Base-by-base conservation (phyloP, 2,888 invertebrate genomes). In the Heteromurus nitidus region DNA sequence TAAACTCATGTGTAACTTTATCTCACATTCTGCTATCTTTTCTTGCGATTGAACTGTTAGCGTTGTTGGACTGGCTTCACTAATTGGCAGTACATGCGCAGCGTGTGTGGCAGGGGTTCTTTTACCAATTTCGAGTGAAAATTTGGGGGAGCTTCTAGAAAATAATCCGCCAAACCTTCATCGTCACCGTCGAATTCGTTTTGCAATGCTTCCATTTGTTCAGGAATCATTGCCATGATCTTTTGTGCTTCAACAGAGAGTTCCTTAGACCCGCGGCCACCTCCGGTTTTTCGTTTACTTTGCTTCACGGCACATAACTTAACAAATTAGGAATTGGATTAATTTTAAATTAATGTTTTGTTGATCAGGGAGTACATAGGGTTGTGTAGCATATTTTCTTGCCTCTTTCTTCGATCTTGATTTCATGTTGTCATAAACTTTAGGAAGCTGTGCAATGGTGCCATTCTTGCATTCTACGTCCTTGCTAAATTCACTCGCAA, bases 361-460 rank as follows among this genome's bases (percentile, higher is more conserved):
- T n/a, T n/a, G n/a, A n/a, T n/a, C n/a, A n/a, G n/a, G n/a, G n/a
- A n/a, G n/a, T n/a, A n/a, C n/a, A n/a, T n/a, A n/a, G n/a, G n/a
- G n/a, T n/a, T n/a, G n/a, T n/a, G n/a, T n/a, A n/a, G n/a, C n/a
- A n/a, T n/a, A 50, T n/a, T 9, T 7, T 5, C 24, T 24, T 44
- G 53, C 69, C 53, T 50, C 26, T 11, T 5, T 30, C 22, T 69
- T 69, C 2, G 69, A 18, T 1, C 69, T 53, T 3, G 11, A 13
- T 13, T 69, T 69, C 28, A 69, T 47, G 22, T 69, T 69, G 13
- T 55, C 36, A 30, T 42, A 69, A 3, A 1, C 26, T 9, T 7
- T 24, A 16, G 28, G 36, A 18, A 69, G 53, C 16, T 55, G 69
- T 1, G 11, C 30, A 3, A 7, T 3, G 2, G 53, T 28, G 1